phyloP scores from a whole-genome alignment of 2,888 invertebrate species.

The Ectemnius lituratus region DNA sequence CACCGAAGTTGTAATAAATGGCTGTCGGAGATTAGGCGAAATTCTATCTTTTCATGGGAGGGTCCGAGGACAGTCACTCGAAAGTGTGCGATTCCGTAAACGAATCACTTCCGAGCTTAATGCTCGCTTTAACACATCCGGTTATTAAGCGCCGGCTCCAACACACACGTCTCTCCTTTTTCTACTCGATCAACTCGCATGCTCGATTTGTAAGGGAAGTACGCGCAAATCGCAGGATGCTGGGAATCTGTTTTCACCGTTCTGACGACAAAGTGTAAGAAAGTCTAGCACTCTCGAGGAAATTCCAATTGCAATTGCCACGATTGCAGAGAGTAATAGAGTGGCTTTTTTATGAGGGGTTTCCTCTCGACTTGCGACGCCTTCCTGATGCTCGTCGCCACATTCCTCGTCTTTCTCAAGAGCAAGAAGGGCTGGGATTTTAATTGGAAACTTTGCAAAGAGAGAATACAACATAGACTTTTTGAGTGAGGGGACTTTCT shows the following conservation, averaged over 20 bases:
- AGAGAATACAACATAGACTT: constrained; percentile 9
- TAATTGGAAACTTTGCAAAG: constrained; percentile 38
- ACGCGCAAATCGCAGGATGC: too few species aligned
- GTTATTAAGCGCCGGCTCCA: constrained; percentile 27
- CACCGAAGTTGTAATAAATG: not conserved
- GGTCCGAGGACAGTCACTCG: not conserved
- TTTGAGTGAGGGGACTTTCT: constrained; percentile 20
- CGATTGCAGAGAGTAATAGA: not conserved
- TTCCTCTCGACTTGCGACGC: not conserved
- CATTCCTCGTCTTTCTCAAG: not conserved
- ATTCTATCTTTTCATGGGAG: not conserved
- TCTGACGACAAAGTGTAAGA: not conserved
- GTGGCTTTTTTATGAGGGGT: not conserved
- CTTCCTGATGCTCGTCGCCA: not conserved
- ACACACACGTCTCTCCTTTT: not conserved
- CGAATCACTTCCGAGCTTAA: constrained; percentile 21
- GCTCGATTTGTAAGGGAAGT: too few species aligned
- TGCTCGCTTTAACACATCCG: constrained; percentile 38
- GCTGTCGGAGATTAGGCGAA: constrained; percentile 19
- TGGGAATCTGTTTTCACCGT: not conserved
- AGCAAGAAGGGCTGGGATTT: constrained; percentile 3
- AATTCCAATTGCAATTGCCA: not conserved
- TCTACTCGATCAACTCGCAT: too few species aligned
- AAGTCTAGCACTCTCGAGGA: not conserved
- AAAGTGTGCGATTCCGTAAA: constrained; percentile 6